Percentiles rank a stretch among this genome's conserved stretches.
These are phyloP conservation scores for Ranitomeya variabilis DNA, from an alignment of 2,113 vertebrate species.

Conservation along the genomic window DNA sequence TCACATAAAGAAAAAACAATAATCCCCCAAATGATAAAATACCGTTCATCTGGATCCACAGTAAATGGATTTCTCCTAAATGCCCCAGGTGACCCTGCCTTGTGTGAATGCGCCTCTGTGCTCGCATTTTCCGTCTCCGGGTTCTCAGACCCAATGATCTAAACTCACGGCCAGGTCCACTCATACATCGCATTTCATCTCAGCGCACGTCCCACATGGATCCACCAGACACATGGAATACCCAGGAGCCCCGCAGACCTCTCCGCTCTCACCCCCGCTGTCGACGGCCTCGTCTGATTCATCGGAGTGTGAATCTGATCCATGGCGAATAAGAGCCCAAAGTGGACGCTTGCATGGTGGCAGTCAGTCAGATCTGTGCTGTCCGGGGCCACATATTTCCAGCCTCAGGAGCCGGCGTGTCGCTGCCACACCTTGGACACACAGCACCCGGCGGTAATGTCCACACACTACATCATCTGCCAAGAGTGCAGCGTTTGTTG, in stretches of 20 bases:
- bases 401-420: not conserved
- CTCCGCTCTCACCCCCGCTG: conserved; percentile 71
- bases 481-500: conserved; percentile 43
- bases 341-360: conserved; percentile 58
- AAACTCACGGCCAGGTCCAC: not conserved
- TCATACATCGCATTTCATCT: not conserved
- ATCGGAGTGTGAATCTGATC: conserved; percentile 46
- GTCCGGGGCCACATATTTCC: not conserved
- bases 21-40: no score
- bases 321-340: conserved; percentile 11
- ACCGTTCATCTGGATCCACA: no score
- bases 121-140: not conserved
- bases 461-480: conserved; percentile 9
- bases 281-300: conserved; percentile 66
- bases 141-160: not conserved
- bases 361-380: not conserved
- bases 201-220: not conserved
- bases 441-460: conserved; percentile 12
- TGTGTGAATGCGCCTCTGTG: no score
- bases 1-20: no score
- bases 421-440: conserved; percentile 34
- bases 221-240: not conserved
- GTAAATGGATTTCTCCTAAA: no score
- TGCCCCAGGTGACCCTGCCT: no score
- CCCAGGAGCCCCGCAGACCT: not conserved